These are phyloP conservation scores for Odontamblyopus rebecca DNA, from an alignment of 2,797 vertebrate species.

Conservation along the genomic window DNA sequence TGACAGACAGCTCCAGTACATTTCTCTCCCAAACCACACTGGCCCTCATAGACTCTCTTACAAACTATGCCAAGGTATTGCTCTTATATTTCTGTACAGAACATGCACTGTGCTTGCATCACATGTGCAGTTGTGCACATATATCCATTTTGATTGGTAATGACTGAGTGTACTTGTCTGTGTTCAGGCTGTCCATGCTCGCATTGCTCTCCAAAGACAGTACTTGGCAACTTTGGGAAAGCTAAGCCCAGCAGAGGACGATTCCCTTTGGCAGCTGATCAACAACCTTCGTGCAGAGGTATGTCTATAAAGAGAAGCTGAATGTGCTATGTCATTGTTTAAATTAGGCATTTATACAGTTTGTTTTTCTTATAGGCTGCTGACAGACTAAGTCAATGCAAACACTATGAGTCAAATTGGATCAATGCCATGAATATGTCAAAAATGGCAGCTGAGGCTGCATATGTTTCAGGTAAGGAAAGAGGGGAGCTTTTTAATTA, in stretches of 20 bases:
- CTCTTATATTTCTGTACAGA: not conserved
- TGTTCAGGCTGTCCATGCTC: slow-evolving; percentile 87
- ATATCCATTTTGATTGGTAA: not conserved
- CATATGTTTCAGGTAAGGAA: slow-evolving; percentile 82
- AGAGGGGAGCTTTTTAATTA: not conserved
- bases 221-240: slow-evolving; percentile 86
- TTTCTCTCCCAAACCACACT: slow-evolving; percentile 92
- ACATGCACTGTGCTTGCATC: not conserved
- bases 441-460: slow-evolving; percentile 90
- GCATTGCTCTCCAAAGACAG: slow-evolving; percentile 87
- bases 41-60: slow-evolving; percentile 85
- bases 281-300: slow-evolving; percentile 90
- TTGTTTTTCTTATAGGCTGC: slow-evolving; percentile 75
- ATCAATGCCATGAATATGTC: slow-evolving; percentile 85
- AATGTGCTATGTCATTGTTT: not conserved
- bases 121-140: not conserved
- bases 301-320: slow-evolving; percentile 25
- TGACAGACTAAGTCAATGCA: slow-evolving; percentile 83
- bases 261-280: slow-evolving; percentile 88
- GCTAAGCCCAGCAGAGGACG: slow-evolving; percentile 86
- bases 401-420: slow-evolving; percentile 88
- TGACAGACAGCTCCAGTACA: slow-evolving; percentile 88
- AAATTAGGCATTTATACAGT: not conserved
- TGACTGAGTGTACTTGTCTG: slow-evolving; percentile 15
- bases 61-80: slow-evolving; percentile 87